Conservation (phyloP, 2,797 vertebrate species). For the Enteromius trimaculatus region DNA sequence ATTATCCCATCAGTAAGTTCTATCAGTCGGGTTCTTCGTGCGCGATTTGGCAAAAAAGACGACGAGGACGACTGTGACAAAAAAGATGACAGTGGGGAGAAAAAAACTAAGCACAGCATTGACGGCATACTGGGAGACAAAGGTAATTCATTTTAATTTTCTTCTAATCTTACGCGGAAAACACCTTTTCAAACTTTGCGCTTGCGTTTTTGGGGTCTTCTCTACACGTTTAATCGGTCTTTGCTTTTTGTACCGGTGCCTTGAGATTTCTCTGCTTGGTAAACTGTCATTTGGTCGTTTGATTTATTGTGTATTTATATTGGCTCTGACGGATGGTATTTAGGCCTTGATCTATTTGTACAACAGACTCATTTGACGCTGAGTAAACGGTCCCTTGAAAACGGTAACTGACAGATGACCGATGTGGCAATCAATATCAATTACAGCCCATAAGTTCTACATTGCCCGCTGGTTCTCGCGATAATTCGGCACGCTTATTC, state of each 20-base stretch:
- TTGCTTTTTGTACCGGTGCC: conserved; percentile 29
- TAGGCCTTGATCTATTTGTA: conserved; percentile 81
- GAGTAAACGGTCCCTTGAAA: conserved; percentile 85
- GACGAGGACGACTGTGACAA: conserved; percentile 91
- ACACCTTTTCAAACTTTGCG: neutral
- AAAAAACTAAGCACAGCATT: conserved; percentile 96
- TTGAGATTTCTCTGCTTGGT: conserved; percentile 57
- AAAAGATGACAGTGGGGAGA: conserved; percentile 92
- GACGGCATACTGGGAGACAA: conserved; percentile 96
- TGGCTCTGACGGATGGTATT: conserved; percentile 63
- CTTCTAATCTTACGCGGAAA: neutral
- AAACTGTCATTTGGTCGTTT: conserved; percentile 62
- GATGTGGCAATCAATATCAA: conserved; percentile 87
- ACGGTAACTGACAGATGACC: conserved; percentile 83
- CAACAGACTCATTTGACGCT: conserved; percentile 76
- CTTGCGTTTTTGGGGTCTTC: neutral
- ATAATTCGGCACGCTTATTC: conserved; percentile 47
- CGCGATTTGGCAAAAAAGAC: conserved; percentile 95
- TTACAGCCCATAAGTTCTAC: conserved; percentile 70
- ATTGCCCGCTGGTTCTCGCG: conserved; percentile 37
- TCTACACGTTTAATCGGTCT: neutral
- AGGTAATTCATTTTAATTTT: conserved; percentile 78
- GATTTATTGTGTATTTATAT: conserved; percentile 72
- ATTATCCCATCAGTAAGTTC: conserved; percentile 87
- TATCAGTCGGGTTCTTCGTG: conserved; percentile 95